Conservation (phyloP, 2,113 vertebrate species). For the Corydoras sp. region DNA sequence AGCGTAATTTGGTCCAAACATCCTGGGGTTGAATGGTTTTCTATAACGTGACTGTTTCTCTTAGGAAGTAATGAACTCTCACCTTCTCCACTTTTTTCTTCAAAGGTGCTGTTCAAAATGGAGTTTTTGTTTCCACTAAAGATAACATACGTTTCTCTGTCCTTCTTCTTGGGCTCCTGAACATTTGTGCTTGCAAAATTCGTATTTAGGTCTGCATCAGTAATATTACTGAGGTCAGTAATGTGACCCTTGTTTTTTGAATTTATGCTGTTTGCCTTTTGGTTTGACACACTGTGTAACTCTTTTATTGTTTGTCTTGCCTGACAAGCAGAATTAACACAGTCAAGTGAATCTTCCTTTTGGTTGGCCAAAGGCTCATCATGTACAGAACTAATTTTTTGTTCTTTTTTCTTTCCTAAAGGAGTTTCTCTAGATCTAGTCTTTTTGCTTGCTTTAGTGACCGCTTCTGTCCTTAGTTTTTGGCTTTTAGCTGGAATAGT, state of each 20-base stretch:
- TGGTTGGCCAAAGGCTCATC: conserved; percentile 10
- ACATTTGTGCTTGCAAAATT: neutral
- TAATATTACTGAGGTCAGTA: neutral
- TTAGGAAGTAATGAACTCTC: conserved; percentile 3
- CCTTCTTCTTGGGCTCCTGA: conserved; percentile 7
- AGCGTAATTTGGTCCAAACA: neutral
- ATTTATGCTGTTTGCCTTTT: neutral
- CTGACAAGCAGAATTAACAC: neutral
- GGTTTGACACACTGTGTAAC: neutral
- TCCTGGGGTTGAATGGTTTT: neutral
- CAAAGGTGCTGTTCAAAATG: conserved; percentile 1
- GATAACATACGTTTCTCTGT: conserved; percentile 18
- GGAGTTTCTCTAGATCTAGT: conserved; percentile 15
- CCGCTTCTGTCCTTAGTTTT: conserved; percentile 40
- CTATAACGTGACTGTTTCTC: neutral
- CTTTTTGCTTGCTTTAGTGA: conserved; percentile 24
- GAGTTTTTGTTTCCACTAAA: neutral
- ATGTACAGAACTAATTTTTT: conserved; percentile 2
- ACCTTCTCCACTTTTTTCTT: conserved; percentile 6
- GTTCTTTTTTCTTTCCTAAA: conserved; percentile 13
- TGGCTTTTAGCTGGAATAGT: conserved; percentile 36
- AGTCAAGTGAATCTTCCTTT: neutral
- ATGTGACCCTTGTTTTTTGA: neutral
- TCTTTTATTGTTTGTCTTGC: neutral
- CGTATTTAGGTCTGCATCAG: neutral